Conservation (phyloP, 2,113 vertebrate species). For the Syngnathoides biaculeatus region DNA sequence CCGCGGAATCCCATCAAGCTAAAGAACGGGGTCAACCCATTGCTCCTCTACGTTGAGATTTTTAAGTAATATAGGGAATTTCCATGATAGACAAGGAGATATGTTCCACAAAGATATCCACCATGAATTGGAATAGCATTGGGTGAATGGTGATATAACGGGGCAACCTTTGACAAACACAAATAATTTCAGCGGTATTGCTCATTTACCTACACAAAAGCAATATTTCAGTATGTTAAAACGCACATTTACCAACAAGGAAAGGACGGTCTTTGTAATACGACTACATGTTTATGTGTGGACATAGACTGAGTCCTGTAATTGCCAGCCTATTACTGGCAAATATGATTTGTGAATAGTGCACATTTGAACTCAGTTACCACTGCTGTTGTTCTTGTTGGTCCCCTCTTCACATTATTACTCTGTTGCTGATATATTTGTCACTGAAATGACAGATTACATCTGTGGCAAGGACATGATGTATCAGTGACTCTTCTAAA, state of each 20-base stretch:
- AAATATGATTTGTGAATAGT: not conserved
- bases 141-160: too few relatives aligned
- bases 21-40: too few relatives aligned
- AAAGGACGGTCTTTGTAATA: not conserved
- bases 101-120: too few relatives aligned
- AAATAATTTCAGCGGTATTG: too few relatives aligned
- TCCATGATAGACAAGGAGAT: too few relatives aligned
- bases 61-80: too few relatives aligned
- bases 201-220: too few relatives aligned
- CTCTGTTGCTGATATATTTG: not conserved
- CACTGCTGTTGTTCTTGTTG: not conserved
- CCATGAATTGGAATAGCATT: too few relatives aligned
- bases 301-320: not conserved
- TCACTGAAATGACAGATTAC: slow-evolving; percentile 12
- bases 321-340: not conserved
- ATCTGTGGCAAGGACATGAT: not conserved
- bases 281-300: not conserved
- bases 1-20: too few relatives aligned
- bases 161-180: too few relatives aligned
- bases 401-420: not conserved
- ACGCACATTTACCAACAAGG: not conserved
- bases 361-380: not conserved
- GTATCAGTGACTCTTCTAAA: not conserved
- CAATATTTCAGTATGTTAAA: too few relatives aligned
- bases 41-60: too few relatives aligned